Evolutionary conservation across 2,797 vertebrate genomes (phyloP), one percentile per base, ranked within the genome.

Genomic region (Manis javanica): DNA sequence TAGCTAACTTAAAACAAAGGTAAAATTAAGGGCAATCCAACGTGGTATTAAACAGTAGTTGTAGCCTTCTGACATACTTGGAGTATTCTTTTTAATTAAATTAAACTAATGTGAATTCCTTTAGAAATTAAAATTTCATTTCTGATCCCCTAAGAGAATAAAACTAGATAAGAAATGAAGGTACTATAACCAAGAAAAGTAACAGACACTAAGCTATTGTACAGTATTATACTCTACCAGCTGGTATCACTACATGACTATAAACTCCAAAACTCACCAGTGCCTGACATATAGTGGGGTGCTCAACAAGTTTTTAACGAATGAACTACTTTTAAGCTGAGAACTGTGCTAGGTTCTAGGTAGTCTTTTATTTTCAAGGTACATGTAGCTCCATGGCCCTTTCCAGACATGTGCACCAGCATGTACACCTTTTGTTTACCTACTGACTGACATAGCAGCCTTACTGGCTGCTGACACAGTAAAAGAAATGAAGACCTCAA

Each of bases 51-150:
- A 39, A 57, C 11, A 61, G 24, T 61, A 39, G 37, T 42, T 90
- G 74, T 72, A 37, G 78, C 39, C 79, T 64, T 86, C 5, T 82
- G 37, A 77, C 89, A 96, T 64, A 97, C 61, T 85, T 64, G 57
- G 42, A 61, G 37, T 49, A 79, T 71, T 88, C 79, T 71, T 39
- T 39, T 84, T 68, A 63, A 78, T 68, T 51, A 90, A 34, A 23
- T 75, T 64, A 69, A 91, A 69, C 31, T 82, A 96, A 94, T n/a
- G 46, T 31, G 57, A 90, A 81, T 91, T 59, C 37, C 46, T 69
- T 7, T 91, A 83, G 34, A 91, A 89, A 89, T 77, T 77, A 77
- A 66, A 78, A 86, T 78, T 53, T 75, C 34, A 59, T 14, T 21
- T 26, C 31, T 83, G 46, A 85, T 34, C 31, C 6, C 57, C 7